Base-by-base conservation (phyloP, 2,888 invertebrate genomes). In the Plusia festucae region DNA sequence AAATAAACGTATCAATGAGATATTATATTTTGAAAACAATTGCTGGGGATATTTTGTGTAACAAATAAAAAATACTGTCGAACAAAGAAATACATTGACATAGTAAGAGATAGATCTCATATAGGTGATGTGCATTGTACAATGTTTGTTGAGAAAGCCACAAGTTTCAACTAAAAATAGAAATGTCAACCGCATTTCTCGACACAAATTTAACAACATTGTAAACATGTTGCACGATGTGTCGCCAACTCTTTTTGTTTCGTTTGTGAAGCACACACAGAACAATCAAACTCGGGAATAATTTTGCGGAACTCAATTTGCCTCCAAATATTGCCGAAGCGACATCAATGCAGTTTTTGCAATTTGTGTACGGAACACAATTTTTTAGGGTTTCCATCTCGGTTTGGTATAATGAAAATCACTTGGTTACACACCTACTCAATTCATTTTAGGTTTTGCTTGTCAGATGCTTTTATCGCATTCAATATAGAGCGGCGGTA, bases 311-410 rank as follows among this genome's bases (percentile, higher is more conserved):
- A 49, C 18, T 49, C 46, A 49, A 49, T 49, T 49, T 49, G 20
- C 11, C 11, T 11, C 9, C 46, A 11, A 11, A 20, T 49, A 18
- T 20, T 20, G 46, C 2, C 18, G 46, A 16, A 20, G 46, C 46
- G 46, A 49, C 46, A 18, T 49, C 46, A 7, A 49, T 49, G 40
- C 40, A 40, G n/a, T n/a, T 20, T 46, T 49, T 49, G 40, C n/a
- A n/a, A n/a, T 49, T 49, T 9, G 46, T 46, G 9, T 46, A 11
- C n/a, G 13, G 32, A 13, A 4, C 13, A 4, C 13, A 13, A 40
- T 6, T 40, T 40, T 40, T 40, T n/a, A 5, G n/a, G 40, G 40
- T 40, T 40, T n/a, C n/a, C n/a, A 40, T 40, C n/a, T 40, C 6
- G 40, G 40, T 40, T 15, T 40, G n/a, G 1, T 34, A 13, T 13